A percentile compares a stretch with the other conserved stretches of the same genome.
Evolutionary conservation across 2,797 vertebrate genomes (phyloP).

Genomic region (Cryptoprocta ferox): DNA sequence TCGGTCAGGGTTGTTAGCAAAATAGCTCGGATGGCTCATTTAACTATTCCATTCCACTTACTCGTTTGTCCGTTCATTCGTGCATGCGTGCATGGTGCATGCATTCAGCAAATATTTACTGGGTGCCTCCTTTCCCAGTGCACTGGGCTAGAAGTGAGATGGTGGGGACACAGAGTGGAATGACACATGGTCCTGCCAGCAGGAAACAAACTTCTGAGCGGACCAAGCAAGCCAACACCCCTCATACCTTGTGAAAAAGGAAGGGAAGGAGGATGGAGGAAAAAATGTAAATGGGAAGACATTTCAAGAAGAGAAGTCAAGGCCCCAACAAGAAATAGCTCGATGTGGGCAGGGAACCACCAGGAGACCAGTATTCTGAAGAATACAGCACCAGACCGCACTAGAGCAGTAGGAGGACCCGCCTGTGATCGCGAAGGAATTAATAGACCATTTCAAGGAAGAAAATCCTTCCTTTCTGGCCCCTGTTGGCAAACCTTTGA

Average conservation of each 20-base stretch:
- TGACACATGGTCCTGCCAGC: neutral
- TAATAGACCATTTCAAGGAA: neutral
- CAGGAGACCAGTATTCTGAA: neutral
- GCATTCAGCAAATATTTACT: conserved; percentile 46
- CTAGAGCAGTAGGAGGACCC: neutral
- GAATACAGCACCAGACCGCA: neutral
- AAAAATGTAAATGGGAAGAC: neutral
- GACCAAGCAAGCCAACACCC: neutral
- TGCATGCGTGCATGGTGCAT: neutral
- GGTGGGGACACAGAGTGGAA: neutral
- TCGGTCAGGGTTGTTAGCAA: neutral
- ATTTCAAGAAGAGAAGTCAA: neutral
- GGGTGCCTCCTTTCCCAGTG: neutral
- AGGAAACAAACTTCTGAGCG: neutral
- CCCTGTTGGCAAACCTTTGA: neutral
- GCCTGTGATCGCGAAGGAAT: neutral
- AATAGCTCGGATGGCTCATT: neutral
- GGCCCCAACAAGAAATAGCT: neutral
- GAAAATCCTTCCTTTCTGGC: neutral
- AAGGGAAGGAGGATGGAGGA: no score
- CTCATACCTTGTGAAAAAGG: neutral
- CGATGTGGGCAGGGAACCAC: neutral
- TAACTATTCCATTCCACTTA: conserved; percentile 25
- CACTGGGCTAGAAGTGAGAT: neutral
- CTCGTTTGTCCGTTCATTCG: conserved; percentile 10